Conservation (phyloP, 2,888 invertebrate genomes). For the Drosophila percnosoma region DNA sequence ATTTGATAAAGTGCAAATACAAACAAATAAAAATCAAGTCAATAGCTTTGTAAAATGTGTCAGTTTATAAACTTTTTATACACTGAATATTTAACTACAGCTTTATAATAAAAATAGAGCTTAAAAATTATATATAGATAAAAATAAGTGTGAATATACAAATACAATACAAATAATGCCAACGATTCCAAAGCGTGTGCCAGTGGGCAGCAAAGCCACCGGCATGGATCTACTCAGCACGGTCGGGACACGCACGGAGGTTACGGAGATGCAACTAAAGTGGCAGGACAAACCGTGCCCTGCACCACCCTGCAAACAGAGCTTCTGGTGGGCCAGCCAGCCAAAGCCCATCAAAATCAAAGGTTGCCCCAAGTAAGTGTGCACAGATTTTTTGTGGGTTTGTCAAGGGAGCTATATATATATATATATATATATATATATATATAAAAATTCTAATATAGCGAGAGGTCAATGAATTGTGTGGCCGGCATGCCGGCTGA, state of each 20-base stretch:
- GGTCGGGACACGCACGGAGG: conserved; percentile 68
- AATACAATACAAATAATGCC: conserved; percentile 66
- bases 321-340: conserved; percentile 84
- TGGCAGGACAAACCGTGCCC: conserved; percentile 75
- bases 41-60: conserved; percentile 57
- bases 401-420: not conserved
- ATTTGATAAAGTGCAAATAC: not conserved
- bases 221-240: conserved; percentile 62
- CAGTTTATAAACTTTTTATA: conserved; percentile 51
- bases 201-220: conserved; percentile 49
- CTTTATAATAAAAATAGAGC: conserved; percentile 22
- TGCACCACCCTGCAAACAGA: conserved; percentile 82
- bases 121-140: conserved; percentile 47
- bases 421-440: not conserved
- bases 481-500: conserved; percentile 29
- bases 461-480: conserved; percentile 65
- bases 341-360: conserved; percentile 83
- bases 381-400: conserved; percentile 34
- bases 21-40: conserved; percentile 9
- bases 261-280: conserved; percentile 82
- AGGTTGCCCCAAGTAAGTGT: conserved; percentile 79
- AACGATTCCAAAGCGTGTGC: conserved; percentile 76
- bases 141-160: conserved; percentile 19
- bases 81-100: conserved; percentile 42
- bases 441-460: not conserved